phyloP scores from a whole-genome alignment of 2,113 vertebrate species.

The Zosterops borbonicus region DNA sequence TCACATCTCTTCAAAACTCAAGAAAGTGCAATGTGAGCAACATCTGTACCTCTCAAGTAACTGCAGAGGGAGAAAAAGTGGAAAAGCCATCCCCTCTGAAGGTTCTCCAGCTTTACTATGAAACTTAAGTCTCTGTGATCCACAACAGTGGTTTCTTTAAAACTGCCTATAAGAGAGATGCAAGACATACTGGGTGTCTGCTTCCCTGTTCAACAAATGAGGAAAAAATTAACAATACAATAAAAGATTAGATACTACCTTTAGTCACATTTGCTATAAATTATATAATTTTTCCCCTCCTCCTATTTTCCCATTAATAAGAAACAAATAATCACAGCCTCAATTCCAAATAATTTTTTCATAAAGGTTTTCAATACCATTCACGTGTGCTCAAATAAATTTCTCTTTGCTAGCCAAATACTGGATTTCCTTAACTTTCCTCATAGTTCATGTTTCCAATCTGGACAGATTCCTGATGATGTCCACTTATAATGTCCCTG shows the following conservation, averaged over 20 bases:
- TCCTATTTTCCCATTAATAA: background rate
- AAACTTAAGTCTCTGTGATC: background rate
- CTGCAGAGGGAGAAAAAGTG: background rate
- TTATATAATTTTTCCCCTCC: background rate
- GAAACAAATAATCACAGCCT: background rate
- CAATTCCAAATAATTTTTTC: background rate
- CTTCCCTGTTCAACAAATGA: background rate
- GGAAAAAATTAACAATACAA: background rate
- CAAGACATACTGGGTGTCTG: background rate
- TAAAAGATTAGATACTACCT: background rate
- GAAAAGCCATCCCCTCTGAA: background rate
- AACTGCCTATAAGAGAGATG: background rate
- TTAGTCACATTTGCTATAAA: background rate
- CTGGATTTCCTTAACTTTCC: background rate
- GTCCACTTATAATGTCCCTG: background rate
- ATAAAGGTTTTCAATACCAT: background rate
- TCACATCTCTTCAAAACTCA: slow-evolving; percentile 13
- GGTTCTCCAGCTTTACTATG: background rate
- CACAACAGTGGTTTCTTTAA: background rate
- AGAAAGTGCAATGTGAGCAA: slow-evolving; percentile 3
- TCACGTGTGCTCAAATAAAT: background rate
- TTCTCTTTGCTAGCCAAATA: background rate
- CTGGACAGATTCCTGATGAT: background rate
- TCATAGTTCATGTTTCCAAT: background rate
- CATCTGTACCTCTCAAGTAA: background rate